Conservation (phyloP, 2,888 invertebrate genomes). For the Metacarcinus magister region DNA sequence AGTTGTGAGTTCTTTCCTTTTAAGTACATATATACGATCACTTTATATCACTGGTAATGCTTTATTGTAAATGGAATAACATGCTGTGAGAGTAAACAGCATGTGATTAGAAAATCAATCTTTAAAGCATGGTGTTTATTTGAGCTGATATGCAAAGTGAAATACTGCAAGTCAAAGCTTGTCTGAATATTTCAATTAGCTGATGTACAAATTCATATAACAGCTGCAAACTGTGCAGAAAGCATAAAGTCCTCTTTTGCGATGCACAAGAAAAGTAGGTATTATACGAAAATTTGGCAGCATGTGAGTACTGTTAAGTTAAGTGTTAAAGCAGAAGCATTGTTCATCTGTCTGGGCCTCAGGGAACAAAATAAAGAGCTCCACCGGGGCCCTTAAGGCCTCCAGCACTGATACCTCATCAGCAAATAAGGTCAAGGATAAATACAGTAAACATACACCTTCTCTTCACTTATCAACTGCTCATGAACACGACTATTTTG, state of each 20-base stretch:
- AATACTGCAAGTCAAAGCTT: neutral
- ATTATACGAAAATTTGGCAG: neutral
- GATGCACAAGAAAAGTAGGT: neutral
- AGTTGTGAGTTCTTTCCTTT: constrained; percentile 1
- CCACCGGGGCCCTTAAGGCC: neutral
- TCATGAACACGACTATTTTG: neutral
- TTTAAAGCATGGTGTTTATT: neutral
- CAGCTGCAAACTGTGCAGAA: neutral
- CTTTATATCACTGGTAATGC: neutral
- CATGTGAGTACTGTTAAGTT: neutral
- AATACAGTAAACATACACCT: neutral
- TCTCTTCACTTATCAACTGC: neutral
- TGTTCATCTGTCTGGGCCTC: neutral
- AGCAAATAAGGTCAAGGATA: neutral
- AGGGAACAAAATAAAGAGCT: neutral
- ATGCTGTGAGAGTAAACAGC: neutral
- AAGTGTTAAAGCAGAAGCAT: neutral
- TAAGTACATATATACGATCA: neutral
- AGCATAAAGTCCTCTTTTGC: neutral
- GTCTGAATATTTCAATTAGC: neutral
- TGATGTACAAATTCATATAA: neutral
- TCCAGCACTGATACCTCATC: neutral
- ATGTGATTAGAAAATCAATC: neutral
- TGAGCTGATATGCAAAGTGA: neutral
- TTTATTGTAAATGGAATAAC: neutral